A percentile compares a stretch with the other conserved stretches of the same genome.
Conservation (phyloP, 2,113 vertebrate species). For the Cryptotis parvus region DNA sequence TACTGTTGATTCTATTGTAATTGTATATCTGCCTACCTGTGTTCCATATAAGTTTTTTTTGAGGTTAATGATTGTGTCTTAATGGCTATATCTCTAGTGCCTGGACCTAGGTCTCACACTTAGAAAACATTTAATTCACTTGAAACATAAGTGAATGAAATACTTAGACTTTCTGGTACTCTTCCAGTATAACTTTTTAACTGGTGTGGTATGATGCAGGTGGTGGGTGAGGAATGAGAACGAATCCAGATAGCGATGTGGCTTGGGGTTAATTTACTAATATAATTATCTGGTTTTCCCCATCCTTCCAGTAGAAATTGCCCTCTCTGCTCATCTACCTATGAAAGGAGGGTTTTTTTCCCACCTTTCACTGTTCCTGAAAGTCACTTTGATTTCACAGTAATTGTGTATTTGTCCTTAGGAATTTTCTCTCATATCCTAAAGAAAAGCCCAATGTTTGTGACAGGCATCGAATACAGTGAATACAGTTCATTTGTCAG, state of each 20-base stretch:
- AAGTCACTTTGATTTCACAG: background rate
- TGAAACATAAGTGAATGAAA: background rate
- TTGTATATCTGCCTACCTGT: background rate
- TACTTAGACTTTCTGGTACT: background rate
- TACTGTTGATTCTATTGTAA: background rate
- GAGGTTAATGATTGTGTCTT: background rate
- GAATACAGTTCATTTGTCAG: background rate
- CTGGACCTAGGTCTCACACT: background rate
- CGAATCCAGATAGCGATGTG: background rate
- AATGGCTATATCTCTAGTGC: background rate
- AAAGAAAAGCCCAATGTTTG: constrained; percentile 1
- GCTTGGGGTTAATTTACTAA: background rate
- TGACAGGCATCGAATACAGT: background rate
- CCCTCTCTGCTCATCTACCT: background rate
- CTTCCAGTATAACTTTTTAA: background rate
- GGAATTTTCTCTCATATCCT: background rate
- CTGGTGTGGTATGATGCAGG: background rate
- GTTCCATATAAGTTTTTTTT: background rate
- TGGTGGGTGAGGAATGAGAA: background rate
- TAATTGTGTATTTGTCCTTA: background rate
- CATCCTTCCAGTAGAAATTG: background rate
- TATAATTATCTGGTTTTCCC: background rate
- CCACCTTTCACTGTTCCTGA: background rate
- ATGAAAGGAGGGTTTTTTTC: background rate
- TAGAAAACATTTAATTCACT: constrained; percentile 10